Conservation (phyloP, 1,140 invertebrate species). For the Pseudomyrmex gracilis region DNA sequence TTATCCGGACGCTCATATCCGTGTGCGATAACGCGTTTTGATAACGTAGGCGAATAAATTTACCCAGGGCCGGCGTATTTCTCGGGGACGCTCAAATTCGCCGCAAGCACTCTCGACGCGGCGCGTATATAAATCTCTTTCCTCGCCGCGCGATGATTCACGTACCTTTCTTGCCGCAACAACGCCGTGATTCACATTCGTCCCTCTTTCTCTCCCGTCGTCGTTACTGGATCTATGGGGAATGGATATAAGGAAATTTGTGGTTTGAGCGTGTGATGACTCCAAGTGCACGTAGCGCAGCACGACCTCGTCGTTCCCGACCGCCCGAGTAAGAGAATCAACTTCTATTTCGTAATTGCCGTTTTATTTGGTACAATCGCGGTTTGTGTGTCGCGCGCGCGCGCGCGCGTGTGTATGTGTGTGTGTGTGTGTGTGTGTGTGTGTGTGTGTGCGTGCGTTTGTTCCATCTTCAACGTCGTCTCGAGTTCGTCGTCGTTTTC, state of each 20-base stretch:
- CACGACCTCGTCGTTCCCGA: slow-evolving; percentile 23
- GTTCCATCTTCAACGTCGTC: neutral
- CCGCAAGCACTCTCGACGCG: neutral
- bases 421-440: no score
- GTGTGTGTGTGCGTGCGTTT: neutral
- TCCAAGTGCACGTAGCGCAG: slow-evolving; percentile 8
- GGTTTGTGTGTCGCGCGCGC: neutral
- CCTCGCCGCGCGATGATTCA: slow-evolving; percentile 35
- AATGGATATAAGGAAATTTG: slow-evolving; percentile 39
- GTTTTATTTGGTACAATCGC: neutral
- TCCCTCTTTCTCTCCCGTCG: neutral
- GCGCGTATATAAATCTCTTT: neutral
- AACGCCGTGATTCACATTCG: slow-evolving; percentile 35
- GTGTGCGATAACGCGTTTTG: no score
- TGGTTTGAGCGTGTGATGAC: slow-evolving; percentile 17
- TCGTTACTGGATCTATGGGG: neutral
- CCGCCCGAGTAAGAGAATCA: slow-evolving; percentile 20
- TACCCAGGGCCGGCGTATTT: neutral
- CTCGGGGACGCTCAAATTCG: neutral
- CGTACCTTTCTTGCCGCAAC: slow-evolving; percentile 20
- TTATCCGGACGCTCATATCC: neutral
- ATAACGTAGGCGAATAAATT: no score
- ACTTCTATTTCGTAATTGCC: neutral
- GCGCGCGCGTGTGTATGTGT: no score
- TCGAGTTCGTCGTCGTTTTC: neutral